Base-by-base conservation (phyloP, 1,140 invertebrate genomes). In the Heliconius congener region DNA sequence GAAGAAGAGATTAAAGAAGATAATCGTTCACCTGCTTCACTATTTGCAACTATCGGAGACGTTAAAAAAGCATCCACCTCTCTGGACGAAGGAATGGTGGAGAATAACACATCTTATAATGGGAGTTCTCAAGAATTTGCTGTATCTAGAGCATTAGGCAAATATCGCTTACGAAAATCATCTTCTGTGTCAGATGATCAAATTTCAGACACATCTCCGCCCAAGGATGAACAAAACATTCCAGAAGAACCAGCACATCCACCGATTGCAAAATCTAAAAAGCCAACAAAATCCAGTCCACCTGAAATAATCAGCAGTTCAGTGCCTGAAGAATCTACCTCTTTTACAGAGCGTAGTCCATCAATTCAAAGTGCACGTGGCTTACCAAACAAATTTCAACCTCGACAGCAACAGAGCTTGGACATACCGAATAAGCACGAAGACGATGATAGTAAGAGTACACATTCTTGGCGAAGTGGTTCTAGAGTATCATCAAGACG, bases 371-470 rank as follows among this genome's bases (percentile, higher is more conserved):
- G 95, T 85, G 92, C 95, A 75, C 91, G 96, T 76, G 95, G 95
- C 71, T 91, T 96, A 79, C 91, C 94, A 34, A 95, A 93, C 81
- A 95, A 96, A 86, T 96, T 96, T 91, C 91, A 96, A 79, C 95
- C 96, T 3, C 94, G 96, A 83, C 97, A 97, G 90, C 97, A 97
- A 85, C 96, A 97, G 87, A 97, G 97, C 66, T 95, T 98, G 50
- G 97, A 98, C 92, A 97, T 98, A 82, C 97, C 97, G 8, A 95
- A 95, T 75, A 95, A 96, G 70, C 96, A 96, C 78, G 96, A 97
- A 81, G 97, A 98, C 81, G 98, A 98, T 77, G 98, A 98, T 86
- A 98, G 97, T 82, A 95, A 96, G 78, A 98, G 97, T 89, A 98
- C 97, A 4, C 97, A 98, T 94, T 98, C 97, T 0, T 98, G 97